Evolutionary conservation across 2,113 vertebrate species (phyloP), one percentile per base, ranked within the genome.

Genomic region (Nasalis larvatus): DNA sequence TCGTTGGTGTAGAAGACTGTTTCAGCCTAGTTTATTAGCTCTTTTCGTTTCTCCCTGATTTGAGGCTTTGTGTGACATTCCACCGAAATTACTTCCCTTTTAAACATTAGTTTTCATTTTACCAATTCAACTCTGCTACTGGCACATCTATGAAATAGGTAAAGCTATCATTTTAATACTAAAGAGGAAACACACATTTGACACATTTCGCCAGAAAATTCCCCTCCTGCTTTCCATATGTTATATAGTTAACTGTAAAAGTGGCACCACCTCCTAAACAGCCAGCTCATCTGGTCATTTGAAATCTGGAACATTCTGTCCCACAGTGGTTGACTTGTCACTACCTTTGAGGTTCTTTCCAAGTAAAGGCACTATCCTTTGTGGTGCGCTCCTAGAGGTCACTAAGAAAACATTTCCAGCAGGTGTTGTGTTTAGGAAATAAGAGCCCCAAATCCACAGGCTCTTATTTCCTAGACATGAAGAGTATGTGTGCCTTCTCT

Each of bases 91-190:
- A 52, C 30, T 81, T 32, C 10, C 8, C 16, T 49, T 92, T 54
- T 32, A 86, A 58, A 94, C 87, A 23, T 94, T 40, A 32, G 9
- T 47, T 77, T 77, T 74, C 60, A 23, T 87, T 93, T 86, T 58
- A 30, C 4, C n/a, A 52, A 81, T 42, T 80, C 77, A 81, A 23
- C 35, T n/a, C 52, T 88, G n/a, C 47, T 63, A 7, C 58, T 18
- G 40, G 45, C 37, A 87, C 8, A 12, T 32, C 52, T 56, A 40
- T 91, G 81, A 60, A 77, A 27, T 83, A 47, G 16, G 30, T 71
- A 56, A 45, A 93, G 94, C 42, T 87, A 47, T 76, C 13, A 2
- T 66, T 95, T 92, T 69, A 47, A 18, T 30, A 17, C 45, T 84
- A 42, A 81, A 71, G 17, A 91, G 54, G 12, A 93, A 88, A 54